These are phyloP conservation scores for Anser cygnoides DNA, from an alignment of 2,113 vertebrate genomes.

Conservation along the genomic window DNA sequence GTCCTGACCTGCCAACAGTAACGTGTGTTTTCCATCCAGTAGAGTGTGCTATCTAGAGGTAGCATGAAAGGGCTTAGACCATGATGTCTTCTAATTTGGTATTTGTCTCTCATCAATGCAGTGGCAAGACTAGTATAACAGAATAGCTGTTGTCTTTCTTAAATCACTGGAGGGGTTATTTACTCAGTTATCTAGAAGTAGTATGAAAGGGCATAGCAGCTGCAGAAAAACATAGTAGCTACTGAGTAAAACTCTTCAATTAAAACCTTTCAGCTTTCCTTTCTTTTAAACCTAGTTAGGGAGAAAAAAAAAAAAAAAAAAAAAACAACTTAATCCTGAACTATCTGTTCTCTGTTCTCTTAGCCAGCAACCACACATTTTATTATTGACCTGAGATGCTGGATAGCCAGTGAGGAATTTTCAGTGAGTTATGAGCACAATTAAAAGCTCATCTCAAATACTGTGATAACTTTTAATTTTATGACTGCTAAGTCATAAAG, in stretches of 20 bases:
- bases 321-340: neutral
- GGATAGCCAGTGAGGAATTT: neutral
- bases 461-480: constrained; percentile 19
- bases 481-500: neutral
- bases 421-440: constrained; percentile 19
- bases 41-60: neutral
- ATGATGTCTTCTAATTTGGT: neutral
- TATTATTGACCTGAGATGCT: constrained; percentile 12
- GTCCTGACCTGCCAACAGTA: neutral
- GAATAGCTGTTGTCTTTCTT: neutral
- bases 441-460: constrained; percentile 6
- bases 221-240: neutral
- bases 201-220: neutral
- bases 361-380: neutral
- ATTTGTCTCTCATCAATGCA: neutral
- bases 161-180: neutral
- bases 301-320: too few species aligned
- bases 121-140: neutral
- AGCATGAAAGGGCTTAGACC: neutral
- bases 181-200: neutral
- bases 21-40: accelerated
- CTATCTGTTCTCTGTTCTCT: neutral
- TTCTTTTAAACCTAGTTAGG: neutral
- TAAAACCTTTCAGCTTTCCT: neutral
- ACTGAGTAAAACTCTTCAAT: neutral